These are phyloP conservation scores for Pseudotriccus pelzelni DNA, from an alignment of 2,797 vertebrate genomes.

Conservation along the genomic window DNA sequence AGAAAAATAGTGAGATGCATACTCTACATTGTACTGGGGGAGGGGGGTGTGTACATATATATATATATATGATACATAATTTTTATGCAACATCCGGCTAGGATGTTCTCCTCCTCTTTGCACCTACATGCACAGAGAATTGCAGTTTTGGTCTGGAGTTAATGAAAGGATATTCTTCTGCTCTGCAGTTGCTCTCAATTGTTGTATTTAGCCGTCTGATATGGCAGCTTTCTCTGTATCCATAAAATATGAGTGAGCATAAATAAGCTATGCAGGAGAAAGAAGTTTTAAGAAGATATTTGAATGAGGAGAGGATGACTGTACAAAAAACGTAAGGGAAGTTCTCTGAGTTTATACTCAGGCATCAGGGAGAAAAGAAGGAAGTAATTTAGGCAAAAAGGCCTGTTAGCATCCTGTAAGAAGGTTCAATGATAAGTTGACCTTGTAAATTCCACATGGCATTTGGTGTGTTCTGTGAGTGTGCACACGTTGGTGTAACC, in stretches of 20 bases:
- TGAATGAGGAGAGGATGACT: not conserved
- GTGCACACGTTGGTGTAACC: not conserved
- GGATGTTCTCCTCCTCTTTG: not conserved
- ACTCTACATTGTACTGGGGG: not conserved
- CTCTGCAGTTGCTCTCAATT: not conserved
- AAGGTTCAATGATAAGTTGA: not conserved
- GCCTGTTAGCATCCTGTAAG: not conserved
- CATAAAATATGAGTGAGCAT: conserved; percentile 3
- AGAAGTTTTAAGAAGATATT: conserved; percentile 30
- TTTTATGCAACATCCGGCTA: not conserved
- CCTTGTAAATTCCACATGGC: not conserved
- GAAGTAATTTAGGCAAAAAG: not conserved
- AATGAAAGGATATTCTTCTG: not conserved
- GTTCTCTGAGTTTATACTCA: not conserved
- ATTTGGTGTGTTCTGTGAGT: not conserved
- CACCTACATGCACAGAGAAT: not conserved
- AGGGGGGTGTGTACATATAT: too few relatives aligned
- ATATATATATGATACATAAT: not conserved
- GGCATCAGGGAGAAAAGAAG: not conserved
- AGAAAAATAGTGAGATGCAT: not conserved
- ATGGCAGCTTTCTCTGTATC: not conserved
- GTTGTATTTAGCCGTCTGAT: not conserved
- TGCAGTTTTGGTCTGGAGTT: not conserved
- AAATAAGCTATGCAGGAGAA: not conserved
- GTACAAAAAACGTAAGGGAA: not conserved